These are phyloP conservation scores for Serripes groenlandicus DNA, from an alignment of 2,888 invertebrate species.

Conservation along the genomic window DNA sequence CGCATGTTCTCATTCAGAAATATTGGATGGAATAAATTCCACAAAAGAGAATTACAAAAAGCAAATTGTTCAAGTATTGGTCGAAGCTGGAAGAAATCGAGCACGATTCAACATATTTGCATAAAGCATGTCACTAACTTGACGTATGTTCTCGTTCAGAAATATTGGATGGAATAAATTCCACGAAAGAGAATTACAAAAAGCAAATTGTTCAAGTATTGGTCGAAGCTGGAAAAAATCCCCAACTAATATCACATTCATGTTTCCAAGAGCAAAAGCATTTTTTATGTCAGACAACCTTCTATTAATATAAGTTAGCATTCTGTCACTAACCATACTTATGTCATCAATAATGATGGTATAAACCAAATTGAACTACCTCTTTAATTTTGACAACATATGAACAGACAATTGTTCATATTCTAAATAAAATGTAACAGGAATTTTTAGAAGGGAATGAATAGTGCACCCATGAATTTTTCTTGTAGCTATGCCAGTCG, in stretches of 20 bases:
- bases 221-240: slow-evolving; percentile 55
- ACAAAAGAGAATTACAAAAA: too few relatives aligned
- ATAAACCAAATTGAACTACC: slow-evolving; percentile 41
- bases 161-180: slow-evolving; percentile 44
- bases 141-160: slow-evolving; percentile 51
- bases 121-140: slow-evolving; percentile 15
- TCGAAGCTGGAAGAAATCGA: too few relatives aligned
- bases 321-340: slow-evolving; percentile 61
- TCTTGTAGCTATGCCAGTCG: slow-evolving; percentile 56
- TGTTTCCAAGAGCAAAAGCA: slow-evolving; percentile 41
- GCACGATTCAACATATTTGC: slow-evolving; percentile 25
- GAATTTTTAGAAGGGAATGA: slow-evolving; percentile 49
- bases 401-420: slow-evolving; percentile 35
- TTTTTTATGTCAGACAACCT: slow-evolving; percentile 37
- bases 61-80: too few relatives aligned
- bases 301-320: slow-evolving; percentile 52
- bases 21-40: too few relatives aligned
- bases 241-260: slow-evolving; percentile 52
- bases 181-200: slow-evolving; percentile 42
- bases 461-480: slow-evolving; percentile 51
- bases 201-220: slow-evolving; percentile 29
- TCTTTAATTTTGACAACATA: slow-evolving; percentile 23
- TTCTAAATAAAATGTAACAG: slow-evolving; percentile 40
- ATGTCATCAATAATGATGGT: slow-evolving; percentile 61
- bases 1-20: too few relatives aligned